phyloP scores from a whole-genome alignment of 2,888 invertebrate species.

The Incurvaria masculella region DNA sequence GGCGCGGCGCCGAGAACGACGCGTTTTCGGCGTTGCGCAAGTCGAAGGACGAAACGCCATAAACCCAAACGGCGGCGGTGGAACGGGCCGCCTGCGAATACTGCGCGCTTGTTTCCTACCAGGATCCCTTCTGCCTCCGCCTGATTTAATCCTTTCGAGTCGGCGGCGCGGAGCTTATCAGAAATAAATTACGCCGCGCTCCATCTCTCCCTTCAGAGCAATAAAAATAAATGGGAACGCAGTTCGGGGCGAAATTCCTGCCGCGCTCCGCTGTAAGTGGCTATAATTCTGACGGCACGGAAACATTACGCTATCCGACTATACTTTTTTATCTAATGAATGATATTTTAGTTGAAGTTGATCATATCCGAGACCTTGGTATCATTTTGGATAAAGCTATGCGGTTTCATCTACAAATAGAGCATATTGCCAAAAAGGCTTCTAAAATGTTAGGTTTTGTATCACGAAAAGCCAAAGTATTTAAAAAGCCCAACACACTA shows the following conservation, averaged over 20 bases:
- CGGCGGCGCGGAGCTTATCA: background rate
- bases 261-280: background rate
- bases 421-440: no score
- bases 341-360: no score
- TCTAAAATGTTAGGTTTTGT: no score
- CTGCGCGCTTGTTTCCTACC: background rate
- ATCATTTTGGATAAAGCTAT: no score
- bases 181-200: background rate
- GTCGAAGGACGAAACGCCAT: no score
- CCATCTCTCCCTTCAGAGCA: background rate
- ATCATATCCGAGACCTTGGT: no score
- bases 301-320: background rate
- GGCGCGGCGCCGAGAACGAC: no score
- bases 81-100: background rate
- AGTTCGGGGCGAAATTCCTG: background rate
- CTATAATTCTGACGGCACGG: background rate
- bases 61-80: background rate
- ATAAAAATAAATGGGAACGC: background rate
- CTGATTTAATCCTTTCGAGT: background rate
- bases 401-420: no score
- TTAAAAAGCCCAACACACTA: no score
- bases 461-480: no score
- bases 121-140: background rate
- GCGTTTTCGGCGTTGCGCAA: no score
- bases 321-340: background rate